Evolutionary conservation across 2,797 vertebrate species (phyloP).

Genomic region (Tenualosa thibaudeaui): DNA sequence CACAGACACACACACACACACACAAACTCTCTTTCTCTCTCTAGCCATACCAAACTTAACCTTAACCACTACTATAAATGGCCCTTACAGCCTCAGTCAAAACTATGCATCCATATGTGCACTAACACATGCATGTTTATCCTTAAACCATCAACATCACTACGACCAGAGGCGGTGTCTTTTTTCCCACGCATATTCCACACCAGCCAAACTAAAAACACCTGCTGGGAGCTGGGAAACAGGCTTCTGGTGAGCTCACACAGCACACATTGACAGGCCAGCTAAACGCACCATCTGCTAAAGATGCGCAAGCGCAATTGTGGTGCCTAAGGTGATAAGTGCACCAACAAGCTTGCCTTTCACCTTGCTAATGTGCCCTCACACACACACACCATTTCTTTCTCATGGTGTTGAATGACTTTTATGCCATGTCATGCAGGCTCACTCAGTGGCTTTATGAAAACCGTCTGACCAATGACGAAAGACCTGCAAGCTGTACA

Average conservation of each 20-base stretch:
- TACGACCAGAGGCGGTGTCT: not conserved
- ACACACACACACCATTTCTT: not conserved
- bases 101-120: not conserved
- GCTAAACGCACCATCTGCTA: not conserved
- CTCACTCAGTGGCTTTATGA: no score
- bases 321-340: not conserved
- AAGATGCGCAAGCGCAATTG: not conserved
- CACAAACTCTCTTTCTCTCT: not conserved
- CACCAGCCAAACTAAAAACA: not conserved
- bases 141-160: not conserved
- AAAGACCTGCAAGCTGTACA: no score
- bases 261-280: not conserved
- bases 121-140: not conserved
- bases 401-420: no score
- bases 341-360: not conserved
- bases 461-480: no score
- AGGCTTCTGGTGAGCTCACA: not conserved
- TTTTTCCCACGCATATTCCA: not conserved
- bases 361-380: not conserved
- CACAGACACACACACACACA: not conserved
- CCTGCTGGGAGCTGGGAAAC: not conserved
- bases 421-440: no score
- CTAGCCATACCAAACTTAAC: not conserved
- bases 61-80: not conserved
- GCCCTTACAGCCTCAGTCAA: not conserved